Evolutionary conservation across 2,888 invertebrate genomes (phyloP).

Genomic region (Andrena bucephala): DNA sequence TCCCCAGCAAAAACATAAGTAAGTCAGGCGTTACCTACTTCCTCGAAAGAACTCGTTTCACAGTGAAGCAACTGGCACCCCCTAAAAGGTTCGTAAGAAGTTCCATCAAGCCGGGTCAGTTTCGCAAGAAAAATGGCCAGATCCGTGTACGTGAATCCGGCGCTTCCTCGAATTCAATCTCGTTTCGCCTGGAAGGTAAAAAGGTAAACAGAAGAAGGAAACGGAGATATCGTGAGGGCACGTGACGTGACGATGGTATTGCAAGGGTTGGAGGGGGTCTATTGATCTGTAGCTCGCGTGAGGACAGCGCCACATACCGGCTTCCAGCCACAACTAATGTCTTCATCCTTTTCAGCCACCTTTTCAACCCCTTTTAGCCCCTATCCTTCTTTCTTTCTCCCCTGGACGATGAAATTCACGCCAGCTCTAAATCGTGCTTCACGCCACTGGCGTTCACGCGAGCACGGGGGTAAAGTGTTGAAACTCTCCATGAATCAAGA

Average conservation of each 20-base stretch:
- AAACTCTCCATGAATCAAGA: constrained; percentile 70
- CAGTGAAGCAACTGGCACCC: constrained; percentile 12
- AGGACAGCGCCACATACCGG: constrained; percentile 81
- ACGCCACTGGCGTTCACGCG: constrained; percentile 73
- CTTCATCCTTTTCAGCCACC: constrained; percentile 77
- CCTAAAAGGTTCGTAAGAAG: constrained; percentile 1
- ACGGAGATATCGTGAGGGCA: constrained; percentile 64
- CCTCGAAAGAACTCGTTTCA: neutral
- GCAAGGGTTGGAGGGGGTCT: constrained; percentile 71
- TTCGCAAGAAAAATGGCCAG: constrained; percentile 21
- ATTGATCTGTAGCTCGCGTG: constrained; percentile 82
- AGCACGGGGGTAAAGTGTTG: constrained; percentile 65
- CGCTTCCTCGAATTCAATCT: constrained; percentile 33
- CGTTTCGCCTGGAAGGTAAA: neutral
- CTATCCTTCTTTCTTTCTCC: constrained; percentile 22
- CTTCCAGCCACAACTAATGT: constrained; percentile 79
- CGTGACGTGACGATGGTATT: constrained; percentile 67
- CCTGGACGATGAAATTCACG: constrained; percentile 52
- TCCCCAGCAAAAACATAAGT: too few species aligned
- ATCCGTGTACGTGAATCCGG: neutral
- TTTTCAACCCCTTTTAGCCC: constrained; percentile 52
- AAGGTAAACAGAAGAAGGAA: constrained; percentile 1
- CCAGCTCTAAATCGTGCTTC: constrained; percentile 67
- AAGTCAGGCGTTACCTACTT: neutral
- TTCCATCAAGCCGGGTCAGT: constrained; percentile 1